These are phyloP conservation scores for Melanostoma mellinum DNA, from an alignment of 2,888 invertebrate genomes.

Conservation along the genomic window DNA sequence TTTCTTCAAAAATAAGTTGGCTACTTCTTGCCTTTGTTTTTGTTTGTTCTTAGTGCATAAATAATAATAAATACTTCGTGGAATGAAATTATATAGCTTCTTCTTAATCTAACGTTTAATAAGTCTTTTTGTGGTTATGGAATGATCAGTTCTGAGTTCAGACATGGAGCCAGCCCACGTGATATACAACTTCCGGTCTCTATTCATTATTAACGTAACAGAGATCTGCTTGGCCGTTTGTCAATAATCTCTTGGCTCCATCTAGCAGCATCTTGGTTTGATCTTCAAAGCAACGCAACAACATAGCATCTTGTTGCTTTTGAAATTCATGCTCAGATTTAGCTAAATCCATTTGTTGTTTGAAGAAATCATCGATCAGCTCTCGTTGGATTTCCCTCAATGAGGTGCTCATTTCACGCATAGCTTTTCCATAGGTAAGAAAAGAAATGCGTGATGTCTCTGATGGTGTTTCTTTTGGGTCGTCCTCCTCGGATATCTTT, in stretches of 20 bases:
- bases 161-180: slow-evolving; percentile 33
- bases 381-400: slow-evolving; percentile 78
- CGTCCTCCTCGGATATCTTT: slow-evolving; percentile 40
- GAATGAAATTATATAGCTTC: slow-evolving; percentile 57
- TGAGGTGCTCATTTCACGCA: slow-evolving; percentile 77
- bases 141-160: slow-evolving; percentile 59
- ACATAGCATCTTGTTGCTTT: slow-evolving; percentile 78
- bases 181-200: background rate
- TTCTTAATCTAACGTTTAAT: slow-evolving; percentile 61
- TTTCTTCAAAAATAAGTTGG: slow-evolving; percentile 50
- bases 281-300: slow-evolving; percentile 79
- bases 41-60: slow-evolving; percentile 32
- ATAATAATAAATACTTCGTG: slow-evolving; percentile 62
- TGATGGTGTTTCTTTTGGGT: slow-evolving; percentile 31
- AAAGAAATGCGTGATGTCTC: slow-evolving; percentile 59
- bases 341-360: slow-evolving; percentile 79
- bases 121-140: slow-evolving; percentile 67
- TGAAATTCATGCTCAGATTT: slow-evolving; percentile 80
- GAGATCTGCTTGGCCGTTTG: slow-evolving; percentile 49
- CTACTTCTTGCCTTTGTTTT: slow-evolving; percentile 20
- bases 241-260: slow-evolving; percentile 67
- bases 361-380: slow-evolving; percentile 79
- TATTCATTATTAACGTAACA: slow-evolving; percentile 69
- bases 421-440: slow-evolving; percentile 76
- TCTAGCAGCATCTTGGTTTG: slow-evolving; percentile 78